Conservation (phyloP, 2,113 vertebrate species). For the human (Homo sapiens) region GRCh38 chr3:129396501-129397000, state of each 20-base stretch:
- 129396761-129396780: neutral
- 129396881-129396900: neutral
- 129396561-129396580: neutral
- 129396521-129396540: neutral
- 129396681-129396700: neutral
- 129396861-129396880: neutral
- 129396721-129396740: neutral
- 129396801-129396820: neutral
- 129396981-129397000: fast-evolving
- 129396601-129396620: neutral
- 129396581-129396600: neutral
- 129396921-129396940: neutral
- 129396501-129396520: neutral
- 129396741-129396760: neutral
- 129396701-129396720: neutral
- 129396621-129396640: neutral
- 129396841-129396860: neutral
- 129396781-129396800: neutral
- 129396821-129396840: neutral
- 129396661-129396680: neutral
- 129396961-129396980: fast-evolving
- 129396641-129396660: neutral
- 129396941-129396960: neutral
- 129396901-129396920: neutral
- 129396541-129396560: neutral